These are phyloP conservation scores for Todiramphus chloris DNA, from an alignment of 2,113 vertebrate genomes.

Conservation along the genomic window DNA sequence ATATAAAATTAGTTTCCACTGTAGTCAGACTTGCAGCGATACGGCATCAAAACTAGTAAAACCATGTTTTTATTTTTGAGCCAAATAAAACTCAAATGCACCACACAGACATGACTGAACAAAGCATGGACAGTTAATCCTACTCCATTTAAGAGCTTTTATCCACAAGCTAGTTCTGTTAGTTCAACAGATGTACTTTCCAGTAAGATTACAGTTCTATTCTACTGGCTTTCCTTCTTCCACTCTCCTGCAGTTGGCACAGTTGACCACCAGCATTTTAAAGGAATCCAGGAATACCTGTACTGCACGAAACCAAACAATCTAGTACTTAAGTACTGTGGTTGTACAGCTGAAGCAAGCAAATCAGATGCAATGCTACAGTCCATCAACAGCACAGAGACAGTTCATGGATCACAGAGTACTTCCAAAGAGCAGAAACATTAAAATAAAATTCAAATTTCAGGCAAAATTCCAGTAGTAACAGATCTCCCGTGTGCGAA, in stretches of 20 bases:
- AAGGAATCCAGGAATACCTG: neutral
- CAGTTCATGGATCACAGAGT: neutral
- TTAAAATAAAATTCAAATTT: neutral
- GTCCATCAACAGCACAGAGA: neutral
- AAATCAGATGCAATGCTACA: neutral
- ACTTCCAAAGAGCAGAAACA: neutral
- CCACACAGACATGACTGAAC: neutral
- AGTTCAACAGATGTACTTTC: neutral
- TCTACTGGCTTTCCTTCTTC: fast-evolving
- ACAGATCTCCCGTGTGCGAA: neutral
- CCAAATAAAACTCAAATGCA: conserved; percentile 1
- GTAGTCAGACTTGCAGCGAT: conserved; percentile 14
- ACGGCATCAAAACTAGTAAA: neutral
- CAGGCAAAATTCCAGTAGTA: neutral
- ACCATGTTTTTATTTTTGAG: neutral
- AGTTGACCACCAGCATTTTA: neutral
- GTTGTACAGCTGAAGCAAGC: neutral
- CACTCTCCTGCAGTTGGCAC: neutral
- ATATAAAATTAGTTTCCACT: neutral
- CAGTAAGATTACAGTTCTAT: neutral
- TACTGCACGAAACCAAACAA: neutral
- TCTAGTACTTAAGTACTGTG: neutral
- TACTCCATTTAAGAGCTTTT: neutral
- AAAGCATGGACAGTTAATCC: neutral
- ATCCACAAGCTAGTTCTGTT: neutral